Percentiles rank a stretch among this genome's conserved stretches.
These are phyloP conservation scores for Galago senegalensis DNA, from an alignment of 2,797 vertebrate genomes.

Conservation along the genomic window DNA sequence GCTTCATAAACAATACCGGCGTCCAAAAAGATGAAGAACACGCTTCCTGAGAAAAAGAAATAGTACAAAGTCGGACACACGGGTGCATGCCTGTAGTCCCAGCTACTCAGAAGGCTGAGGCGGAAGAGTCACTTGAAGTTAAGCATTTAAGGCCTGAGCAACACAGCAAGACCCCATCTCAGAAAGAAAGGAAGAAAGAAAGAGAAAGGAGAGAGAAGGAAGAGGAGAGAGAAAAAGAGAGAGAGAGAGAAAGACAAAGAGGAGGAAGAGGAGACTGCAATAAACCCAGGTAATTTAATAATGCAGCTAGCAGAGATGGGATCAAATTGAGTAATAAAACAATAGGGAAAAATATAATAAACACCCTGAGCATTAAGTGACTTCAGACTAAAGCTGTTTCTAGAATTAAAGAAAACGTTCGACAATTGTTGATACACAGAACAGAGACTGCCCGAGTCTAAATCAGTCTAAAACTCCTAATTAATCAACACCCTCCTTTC, in stretches of 20 bases:
- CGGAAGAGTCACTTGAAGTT: background rate
- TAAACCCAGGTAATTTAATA: background rate
- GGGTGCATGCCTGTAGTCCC: background rate
- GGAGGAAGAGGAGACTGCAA: background rate
- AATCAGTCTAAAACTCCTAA: background rate
- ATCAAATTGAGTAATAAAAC: background rate
- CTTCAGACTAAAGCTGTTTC: background rate
- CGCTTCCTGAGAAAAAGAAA: background rate
- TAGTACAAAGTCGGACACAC: background rate
- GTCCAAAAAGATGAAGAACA: background rate
- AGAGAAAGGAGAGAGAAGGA: too few relatives aligned
- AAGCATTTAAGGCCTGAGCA: background rate
- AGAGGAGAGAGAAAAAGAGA: too few relatives aligned
- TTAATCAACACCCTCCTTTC: background rate
- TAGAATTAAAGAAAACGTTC: background rate
- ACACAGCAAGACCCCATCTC: background rate
- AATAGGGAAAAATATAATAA: background rate
- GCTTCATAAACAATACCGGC: background rate
- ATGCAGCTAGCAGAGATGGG: background rate
- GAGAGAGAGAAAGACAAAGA: background rate
- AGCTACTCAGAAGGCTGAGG: background rate
- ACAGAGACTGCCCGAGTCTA: background rate
- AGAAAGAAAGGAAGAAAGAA: background rate
- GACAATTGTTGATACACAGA: fast-evolving
- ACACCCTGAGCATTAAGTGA: background rate